A percentile compares a stretch with the other conserved stretches of the same genome.
Evolutionary conservation across 2,888 invertebrate genomes (phyloP).

Genomic region (Fissipunctia ypsillon): DNA sequence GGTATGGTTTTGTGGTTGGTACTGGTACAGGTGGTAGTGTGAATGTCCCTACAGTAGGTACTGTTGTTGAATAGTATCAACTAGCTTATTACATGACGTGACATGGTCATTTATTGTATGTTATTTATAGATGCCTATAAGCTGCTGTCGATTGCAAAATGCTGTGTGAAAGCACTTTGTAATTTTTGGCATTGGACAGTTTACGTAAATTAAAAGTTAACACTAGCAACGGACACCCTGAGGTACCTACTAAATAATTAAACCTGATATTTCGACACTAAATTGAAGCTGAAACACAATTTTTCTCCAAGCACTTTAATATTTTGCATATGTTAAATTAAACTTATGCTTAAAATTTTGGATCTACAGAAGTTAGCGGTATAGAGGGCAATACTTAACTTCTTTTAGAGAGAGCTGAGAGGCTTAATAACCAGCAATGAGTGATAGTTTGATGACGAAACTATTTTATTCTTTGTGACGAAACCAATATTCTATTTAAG

Average conservation of each 20-base stretch:
- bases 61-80: too few relatives aligned
- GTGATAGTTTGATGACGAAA: slow-evolving; percentile 4
- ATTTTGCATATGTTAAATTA: background rate
- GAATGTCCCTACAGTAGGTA: too few relatives aligned
- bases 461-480: background rate
- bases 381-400: background rate
- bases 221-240: background rate
- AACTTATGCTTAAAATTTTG: background rate
- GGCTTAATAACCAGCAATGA: rapidly evolving
- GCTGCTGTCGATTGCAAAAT: too few relatives aligned
- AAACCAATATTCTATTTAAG: background rate
- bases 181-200: too few relatives aligned
- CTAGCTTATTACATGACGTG: too few relatives aligned
- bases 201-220: background rate
- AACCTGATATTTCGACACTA: background rate
- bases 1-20: too few relatives aligned
- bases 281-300: background rate
- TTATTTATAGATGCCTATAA: too few relatives aligned
- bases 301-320: too few relatives aligned
- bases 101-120: too few relatives aligned
- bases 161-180: background rate
- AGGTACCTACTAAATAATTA: background rate
- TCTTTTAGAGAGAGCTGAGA: background rate
- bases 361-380: background rate
- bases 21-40: too few relatives aligned